Conservation (phyloP, 1,140 invertebrate genomes). For the Pygmarrhopalites habei region DNA sequence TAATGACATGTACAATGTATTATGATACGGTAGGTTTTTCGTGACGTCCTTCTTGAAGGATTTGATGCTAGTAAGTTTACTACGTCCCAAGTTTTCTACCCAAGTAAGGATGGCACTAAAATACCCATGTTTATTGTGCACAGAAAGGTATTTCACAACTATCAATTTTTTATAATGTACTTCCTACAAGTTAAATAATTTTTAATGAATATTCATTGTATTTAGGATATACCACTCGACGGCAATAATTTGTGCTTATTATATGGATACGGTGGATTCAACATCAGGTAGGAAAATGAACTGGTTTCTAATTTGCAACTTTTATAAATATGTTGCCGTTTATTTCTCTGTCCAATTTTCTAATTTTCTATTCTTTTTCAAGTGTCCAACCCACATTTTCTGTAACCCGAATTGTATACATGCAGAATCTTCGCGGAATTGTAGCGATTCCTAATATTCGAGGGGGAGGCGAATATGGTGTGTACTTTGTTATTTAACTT, state of each 20-base stretch:
- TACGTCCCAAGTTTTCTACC: constrained; percentile 87
- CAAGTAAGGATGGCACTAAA: constrained; percentile 88
- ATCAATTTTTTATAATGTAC: background rate
- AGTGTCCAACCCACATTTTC: constrained; percentile 78
- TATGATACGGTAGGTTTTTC: constrained; percentile 71
- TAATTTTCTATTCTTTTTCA: too few species aligned
- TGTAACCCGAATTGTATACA: constrained; percentile 73
- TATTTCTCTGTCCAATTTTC: too few species aligned
- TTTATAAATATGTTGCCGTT: too few species aligned
- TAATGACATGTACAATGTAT: too few species aligned
- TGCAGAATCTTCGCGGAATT: constrained; percentile 82
- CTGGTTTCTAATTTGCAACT: too few species aligned
- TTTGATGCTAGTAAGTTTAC: constrained; percentile 75
- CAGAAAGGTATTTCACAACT: constrained; percentile 58
- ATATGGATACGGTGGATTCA: constrained; percentile 97
- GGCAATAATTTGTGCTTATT: constrained; percentile 70
- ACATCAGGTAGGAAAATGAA: too few species aligned
- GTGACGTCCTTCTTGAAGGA: constrained; percentile 73
- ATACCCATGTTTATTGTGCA: constrained; percentile 96
- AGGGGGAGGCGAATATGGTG: constrained; percentile 71
- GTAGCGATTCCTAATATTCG: constrained; percentile 89
- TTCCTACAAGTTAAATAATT: background rate
- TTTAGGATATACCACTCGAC: constrained; percentile 45
- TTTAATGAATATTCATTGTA: background rate
- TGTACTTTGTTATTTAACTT: background rate